Percentiles rank a stretch among this genome's conserved stretches.
phyloP scores from a whole-genome alignment of 2,113 vertebrate species.

The Xenus cinereus region DNA sequence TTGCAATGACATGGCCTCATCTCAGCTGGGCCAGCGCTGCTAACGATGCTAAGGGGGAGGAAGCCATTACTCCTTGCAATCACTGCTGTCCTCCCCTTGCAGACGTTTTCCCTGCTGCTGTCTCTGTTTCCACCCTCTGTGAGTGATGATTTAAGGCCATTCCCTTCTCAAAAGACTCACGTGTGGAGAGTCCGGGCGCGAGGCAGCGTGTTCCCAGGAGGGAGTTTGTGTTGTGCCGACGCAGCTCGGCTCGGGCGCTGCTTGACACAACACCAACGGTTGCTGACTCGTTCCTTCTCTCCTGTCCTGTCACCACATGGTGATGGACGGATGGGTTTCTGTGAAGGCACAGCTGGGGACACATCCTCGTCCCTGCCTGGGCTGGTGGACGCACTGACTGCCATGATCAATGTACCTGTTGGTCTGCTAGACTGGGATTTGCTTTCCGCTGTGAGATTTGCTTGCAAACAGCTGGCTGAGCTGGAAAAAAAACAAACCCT shows the following conservation, averaged over 20 bases:
- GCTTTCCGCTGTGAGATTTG: background rate
- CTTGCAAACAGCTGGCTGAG: background rate
- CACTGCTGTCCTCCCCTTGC: background rate
- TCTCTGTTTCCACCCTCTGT: rapidly evolving
- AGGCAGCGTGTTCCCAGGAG: background rate
- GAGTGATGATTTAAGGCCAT: background rate
- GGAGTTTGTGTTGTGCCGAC: rapidly evolving
- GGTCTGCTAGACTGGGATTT: background rate
- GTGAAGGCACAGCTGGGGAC: background rate
- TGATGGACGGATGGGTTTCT: background rate
- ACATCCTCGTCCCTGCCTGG: background rate
- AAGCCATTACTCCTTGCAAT: rapidly evolving
- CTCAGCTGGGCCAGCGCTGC: rapidly evolving
- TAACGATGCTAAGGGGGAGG: rapidly evolving
- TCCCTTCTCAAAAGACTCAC: background rate
- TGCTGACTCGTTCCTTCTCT: background rate
- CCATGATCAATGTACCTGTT: rapidly evolving
- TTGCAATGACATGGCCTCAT: rapidly evolving
- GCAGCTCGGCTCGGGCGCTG: rapidly evolving
- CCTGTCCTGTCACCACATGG: background rate
- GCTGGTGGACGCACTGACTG: background rate
- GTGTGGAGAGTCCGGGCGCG: background rate
- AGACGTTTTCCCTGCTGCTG: rapidly evolving
- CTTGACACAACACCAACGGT: rapidly evolving
- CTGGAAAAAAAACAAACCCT: background rate